Conservation (phyloP, 2,113 vertebrate genomes). For the Panurus biarmicus region DNA sequence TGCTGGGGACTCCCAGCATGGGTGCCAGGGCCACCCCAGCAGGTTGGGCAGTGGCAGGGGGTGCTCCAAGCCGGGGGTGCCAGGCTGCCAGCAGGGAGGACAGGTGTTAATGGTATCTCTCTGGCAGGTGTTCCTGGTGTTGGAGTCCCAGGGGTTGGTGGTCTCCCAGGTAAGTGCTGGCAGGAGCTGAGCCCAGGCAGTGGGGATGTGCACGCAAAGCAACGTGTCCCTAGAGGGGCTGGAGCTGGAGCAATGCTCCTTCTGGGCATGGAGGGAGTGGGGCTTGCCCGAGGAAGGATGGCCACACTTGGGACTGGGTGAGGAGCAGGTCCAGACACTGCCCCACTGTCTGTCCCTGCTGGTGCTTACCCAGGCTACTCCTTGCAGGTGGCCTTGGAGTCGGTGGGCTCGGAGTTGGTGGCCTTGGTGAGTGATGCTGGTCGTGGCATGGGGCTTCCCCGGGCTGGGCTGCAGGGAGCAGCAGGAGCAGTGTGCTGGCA, state of each 20-base stretch:
- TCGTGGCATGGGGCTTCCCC: background rate
- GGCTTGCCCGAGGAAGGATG: accelerated
- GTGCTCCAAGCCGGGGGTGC: accelerated
- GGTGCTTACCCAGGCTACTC: background rate
- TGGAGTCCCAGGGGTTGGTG: constrained; percentile 28
- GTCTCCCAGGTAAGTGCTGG: constrained; percentile 14
- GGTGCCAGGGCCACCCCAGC: background rate
- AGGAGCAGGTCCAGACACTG: accelerated
- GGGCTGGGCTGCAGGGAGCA: background rate
- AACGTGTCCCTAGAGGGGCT: background rate
- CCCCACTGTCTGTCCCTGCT: background rate
- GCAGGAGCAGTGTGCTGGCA: background rate
- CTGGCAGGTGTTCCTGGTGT: constrained; percentile 4
- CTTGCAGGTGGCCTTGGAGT: background rate
- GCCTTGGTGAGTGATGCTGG: constrained; percentile 32
- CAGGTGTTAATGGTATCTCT: background rate
- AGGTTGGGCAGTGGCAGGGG: background rate
- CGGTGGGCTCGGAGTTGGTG: constrained; percentile 19
- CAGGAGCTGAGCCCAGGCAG: background rate
- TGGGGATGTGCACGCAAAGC: background rate
- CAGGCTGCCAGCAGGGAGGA: accelerated
- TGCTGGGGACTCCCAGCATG: background rate
- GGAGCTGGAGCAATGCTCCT: background rate
- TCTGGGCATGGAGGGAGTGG: accelerated
- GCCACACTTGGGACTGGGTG: background rate